These are phyloP conservation scores for Bombus waltoni DNA, from an alignment of 1,140 invertebrate species.

Conservation along the genomic window DNA sequence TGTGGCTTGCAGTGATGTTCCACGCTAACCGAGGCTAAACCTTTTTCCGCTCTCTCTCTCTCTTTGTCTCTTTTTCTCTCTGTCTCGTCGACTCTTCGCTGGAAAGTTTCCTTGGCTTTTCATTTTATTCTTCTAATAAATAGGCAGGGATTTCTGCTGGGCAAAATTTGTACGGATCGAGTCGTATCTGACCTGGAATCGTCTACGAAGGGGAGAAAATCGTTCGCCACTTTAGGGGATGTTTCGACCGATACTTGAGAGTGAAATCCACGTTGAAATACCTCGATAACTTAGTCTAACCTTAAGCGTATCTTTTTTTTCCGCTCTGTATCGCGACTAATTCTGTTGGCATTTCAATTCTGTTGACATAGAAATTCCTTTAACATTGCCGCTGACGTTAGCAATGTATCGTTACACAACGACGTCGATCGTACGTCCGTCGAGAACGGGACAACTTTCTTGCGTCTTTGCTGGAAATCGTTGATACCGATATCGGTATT, in stretches of 20 bases:
- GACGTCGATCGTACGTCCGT: constrained; percentile 62
- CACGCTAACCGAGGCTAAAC: constrained; percentile 18
- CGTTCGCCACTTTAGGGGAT: constrained; percentile 11
- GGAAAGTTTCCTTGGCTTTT: not conserved
- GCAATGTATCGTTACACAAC: constrained; percentile 50
- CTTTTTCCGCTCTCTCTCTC: not conserved
- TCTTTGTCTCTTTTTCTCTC: too few relatives aligned
- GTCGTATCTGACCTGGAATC: too few relatives aligned
- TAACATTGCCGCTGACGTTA: constrained; percentile 61
- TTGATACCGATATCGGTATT: too few relatives aligned
- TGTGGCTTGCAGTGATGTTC: not conserved
- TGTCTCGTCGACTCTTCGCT: not conserved
- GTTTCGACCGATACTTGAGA: constrained; percentile 17
- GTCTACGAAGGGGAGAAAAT: not conserved
- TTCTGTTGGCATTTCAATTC: too few relatives aligned
- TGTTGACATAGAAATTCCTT: not conserved
- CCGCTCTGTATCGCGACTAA: not conserved
- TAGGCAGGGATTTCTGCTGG: not conserved
- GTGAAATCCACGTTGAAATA: constrained; percentile 30
- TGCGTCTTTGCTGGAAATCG: too few relatives aligned
- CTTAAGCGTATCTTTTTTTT: constrained; percentile 54
- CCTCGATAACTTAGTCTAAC: constrained; percentile 49
- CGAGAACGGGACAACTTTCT: not conserved
- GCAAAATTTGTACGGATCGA: constrained; percentile 7
- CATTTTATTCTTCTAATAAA: constrained; percentile 30